Conservation (phyloP, 2,888 invertebrate genomes). For the Dyspetes luteomarginatus region DNA sequence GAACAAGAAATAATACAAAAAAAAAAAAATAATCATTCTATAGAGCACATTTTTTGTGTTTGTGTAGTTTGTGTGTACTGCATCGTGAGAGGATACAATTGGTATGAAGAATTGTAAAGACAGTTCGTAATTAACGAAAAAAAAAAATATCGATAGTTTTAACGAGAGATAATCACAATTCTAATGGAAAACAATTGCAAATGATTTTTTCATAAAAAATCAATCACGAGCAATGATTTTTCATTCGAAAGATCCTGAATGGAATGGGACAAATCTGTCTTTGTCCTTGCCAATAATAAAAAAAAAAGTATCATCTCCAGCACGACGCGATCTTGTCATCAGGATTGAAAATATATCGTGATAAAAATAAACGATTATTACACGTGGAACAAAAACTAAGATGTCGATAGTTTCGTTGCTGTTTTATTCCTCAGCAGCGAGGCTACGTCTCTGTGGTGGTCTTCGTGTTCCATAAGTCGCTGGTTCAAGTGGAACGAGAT, state of each 20-base stretch:
- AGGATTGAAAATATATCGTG: slow-evolving; percentile 19
- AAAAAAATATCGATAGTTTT: background rate
- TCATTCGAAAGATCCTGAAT: too few relatives aligned
- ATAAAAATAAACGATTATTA: slow-evolving; percentile 51
- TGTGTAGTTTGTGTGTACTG: slow-evolving; percentile 42
- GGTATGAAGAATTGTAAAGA: slow-evolving; percentile 34
- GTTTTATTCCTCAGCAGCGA: slow-evolving; percentile 64
- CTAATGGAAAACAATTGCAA: background rate
- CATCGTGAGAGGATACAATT: slow-evolving; percentile 43
- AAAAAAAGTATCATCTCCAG: background rate
- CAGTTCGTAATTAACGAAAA: slow-evolving; percentile 11
- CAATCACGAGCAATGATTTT: too few relatives aligned
- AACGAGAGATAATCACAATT: background rate
- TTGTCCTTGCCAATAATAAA: background rate
- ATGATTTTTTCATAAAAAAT: background rate
- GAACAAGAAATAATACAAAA: slow-evolving; percentile 42
- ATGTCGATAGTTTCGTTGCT: background rate
- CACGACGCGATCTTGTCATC: slow-evolving; percentile 19
- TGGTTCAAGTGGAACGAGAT: slow-evolving; percentile 78
- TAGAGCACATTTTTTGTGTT: slow-evolving; percentile 15
- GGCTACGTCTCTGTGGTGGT: slow-evolving; percentile 61
- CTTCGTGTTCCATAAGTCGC: slow-evolving; percentile 75
- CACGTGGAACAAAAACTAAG: slow-evolving; percentile 56
- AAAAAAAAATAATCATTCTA: slow-evolving; percentile 46
- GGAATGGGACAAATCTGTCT: too few relatives aligned